phyloP scores from a whole-genome alignment of 1,140 invertebrate species.

The Pseudomyrmex pallidus region DNA sequence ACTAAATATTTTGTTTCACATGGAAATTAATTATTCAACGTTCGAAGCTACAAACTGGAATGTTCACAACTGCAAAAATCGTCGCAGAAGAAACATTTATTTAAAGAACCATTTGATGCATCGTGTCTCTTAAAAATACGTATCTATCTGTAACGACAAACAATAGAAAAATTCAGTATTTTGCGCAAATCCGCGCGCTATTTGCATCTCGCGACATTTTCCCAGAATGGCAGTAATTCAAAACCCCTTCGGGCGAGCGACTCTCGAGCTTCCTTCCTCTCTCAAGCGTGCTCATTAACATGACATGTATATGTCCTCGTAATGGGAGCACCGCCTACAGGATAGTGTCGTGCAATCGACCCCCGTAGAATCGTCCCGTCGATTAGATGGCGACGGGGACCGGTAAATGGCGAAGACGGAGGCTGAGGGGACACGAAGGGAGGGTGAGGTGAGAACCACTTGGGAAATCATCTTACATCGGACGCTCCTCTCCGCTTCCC shows the following conservation, averaged over 20 bases:
- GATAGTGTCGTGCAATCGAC: slow-evolving; percentile 66
- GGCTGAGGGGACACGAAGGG: neutral
- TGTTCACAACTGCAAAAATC: neutral
- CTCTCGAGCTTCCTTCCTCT: neutral
- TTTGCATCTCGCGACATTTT: neutral
- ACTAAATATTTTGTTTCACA: slow-evolving; percentile 32
- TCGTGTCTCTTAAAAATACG: too few relatives aligned
- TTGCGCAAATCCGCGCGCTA: neutral
- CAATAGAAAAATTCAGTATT: too few relatives aligned
- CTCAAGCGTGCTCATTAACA: slow-evolving; percentile 41
- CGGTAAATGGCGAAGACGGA: slow-evolving; percentile 11
- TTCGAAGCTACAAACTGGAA: neutral
- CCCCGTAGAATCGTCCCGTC: slow-evolving; percentile 67
- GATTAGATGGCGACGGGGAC: slow-evolving; percentile 69
- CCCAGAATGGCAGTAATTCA: neutral
- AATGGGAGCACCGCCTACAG: slow-evolving; percentile 26
- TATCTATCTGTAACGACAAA: too few relatives aligned
- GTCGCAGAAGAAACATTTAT: neutral
- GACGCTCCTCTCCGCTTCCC: neutral
- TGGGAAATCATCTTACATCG: slow-evolving; percentile 80
- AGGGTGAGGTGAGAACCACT: slow-evolving; percentile 69
- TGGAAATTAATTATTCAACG: slow-evolving; percentile 4
- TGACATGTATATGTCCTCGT: slow-evolving; percentile 43
- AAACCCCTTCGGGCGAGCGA: slow-evolving; percentile 9
- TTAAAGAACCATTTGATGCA: neutral